A percentile compares a stretch with the other conserved stretches of the same genome.
phyloP scores from a whole-genome alignment of 2,797 vertebrate species.

The Mycteria americana region DNA sequence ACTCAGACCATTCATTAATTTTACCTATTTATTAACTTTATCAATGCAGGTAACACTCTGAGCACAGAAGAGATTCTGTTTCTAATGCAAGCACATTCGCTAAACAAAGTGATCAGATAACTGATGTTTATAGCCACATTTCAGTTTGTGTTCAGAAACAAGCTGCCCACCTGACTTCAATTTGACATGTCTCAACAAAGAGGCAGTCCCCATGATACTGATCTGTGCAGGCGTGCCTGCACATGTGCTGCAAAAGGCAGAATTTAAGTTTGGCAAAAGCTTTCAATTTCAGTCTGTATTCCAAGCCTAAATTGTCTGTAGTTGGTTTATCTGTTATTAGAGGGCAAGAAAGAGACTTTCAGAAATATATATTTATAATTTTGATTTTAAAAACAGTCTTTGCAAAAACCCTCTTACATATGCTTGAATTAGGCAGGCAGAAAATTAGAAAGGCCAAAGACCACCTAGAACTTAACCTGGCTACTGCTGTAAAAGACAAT shows the following conservation, averaged over 20 bases:
- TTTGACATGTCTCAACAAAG: neutral
- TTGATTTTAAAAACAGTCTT: neutral
- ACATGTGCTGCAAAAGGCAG: neutral
- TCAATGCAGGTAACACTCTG: neutral
- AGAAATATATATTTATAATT: neutral
- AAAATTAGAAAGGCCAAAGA: no score
- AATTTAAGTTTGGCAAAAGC: neutral
- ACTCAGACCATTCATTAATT: neutral
- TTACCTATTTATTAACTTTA: neutral
- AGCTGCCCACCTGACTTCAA: neutral
- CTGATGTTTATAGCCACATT: neutral
- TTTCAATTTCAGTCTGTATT: neutral
- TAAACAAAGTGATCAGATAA: neutral
- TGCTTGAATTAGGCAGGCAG: neutral
- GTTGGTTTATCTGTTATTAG: neutral
- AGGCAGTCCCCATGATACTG: fast-evolving
- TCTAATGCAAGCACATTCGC: neutral
- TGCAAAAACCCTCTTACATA: neutral
- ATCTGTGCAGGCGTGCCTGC: neutral
- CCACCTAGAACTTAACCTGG: no score
- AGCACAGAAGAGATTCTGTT: neutral
- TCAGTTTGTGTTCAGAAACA: neutral
- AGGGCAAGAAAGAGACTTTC: neutral
- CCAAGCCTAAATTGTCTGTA: neutral
- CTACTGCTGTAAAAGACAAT: no score